Evolutionary conservation across 2,113 vertebrate genomes (phyloP).

Genomic region (Spermophilus dauricus): DNA sequence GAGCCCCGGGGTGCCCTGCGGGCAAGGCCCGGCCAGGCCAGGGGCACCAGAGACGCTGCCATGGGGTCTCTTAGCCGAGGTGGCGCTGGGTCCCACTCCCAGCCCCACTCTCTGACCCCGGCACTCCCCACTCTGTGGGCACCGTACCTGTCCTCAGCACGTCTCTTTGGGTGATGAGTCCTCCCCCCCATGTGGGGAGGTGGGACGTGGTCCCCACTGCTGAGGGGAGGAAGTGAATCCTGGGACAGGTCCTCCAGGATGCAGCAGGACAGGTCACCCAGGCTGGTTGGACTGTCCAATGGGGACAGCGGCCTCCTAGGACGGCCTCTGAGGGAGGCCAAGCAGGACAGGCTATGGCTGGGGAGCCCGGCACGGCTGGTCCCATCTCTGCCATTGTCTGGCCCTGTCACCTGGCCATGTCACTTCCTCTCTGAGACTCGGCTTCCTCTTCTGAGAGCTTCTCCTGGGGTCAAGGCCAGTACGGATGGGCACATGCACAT

Average conservation of each 20-base stretch:
- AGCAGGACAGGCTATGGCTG: not conserved
- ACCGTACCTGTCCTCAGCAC: fast-evolving
- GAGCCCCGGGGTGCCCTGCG: not conserved
- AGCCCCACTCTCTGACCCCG: fast-evolving
- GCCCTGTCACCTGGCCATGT: not conserved
- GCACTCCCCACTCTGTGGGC: not conserved
- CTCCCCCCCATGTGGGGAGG: not conserved
- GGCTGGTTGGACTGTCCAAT: not conserved
- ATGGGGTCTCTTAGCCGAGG: not conserved
- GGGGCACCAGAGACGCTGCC: not conserved
- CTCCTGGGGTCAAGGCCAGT: no score
- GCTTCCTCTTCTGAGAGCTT: no score
- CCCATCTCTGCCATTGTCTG: no score
- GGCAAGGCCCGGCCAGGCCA: not conserved
- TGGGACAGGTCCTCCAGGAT: not conserved
- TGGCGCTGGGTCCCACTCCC: fast-evolving
- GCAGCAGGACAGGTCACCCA: not conserved
- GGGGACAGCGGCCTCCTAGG: fast-evolving
- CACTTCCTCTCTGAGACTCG: not conserved
- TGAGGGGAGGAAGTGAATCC: not conserved
- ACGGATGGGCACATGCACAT: no score
- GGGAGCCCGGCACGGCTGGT: not conserved
- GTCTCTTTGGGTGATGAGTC: no score
- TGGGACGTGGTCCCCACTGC: not conserved
- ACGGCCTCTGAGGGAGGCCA: not conserved